Percentiles rank a stretch among this genome's conserved stretches.
These are phyloP conservation scores for Laticauda colubrina DNA, from an alignment of 2,113 vertebrate genomes.

Conservation along the genomic window DNA sequence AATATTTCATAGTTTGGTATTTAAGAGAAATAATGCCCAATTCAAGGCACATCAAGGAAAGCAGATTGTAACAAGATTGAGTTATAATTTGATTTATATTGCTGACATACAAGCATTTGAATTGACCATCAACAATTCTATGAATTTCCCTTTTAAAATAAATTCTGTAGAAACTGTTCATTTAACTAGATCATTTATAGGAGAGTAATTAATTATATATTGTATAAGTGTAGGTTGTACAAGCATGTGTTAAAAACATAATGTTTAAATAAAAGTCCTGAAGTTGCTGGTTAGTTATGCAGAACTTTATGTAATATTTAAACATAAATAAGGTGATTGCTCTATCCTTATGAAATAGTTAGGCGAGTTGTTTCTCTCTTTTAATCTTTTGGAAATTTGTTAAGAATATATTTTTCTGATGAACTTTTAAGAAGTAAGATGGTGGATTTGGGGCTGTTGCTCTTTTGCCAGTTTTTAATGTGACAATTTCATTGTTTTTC, in stretches of 20 bases:
- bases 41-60: not conserved
- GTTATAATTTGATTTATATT: not conserved
- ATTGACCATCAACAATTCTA: not conserved
- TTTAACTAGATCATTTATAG: not conserved
- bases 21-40: not conserved
- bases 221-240: not conserved
- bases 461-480: not conserved
- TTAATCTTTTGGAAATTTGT: not conserved
- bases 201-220: not conserved
- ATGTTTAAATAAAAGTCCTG: not conserved
- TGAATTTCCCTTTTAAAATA: not conserved
- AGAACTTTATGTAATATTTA: not conserved
- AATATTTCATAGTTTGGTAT: not conserved
- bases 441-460: not conserved
- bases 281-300: not conserved
- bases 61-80: not conserved
- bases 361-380: not conserved
- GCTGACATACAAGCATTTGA: not conserved
- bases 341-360: not conserved
- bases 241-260: not conserved
- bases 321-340: not conserved
- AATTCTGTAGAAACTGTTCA: not conserved
- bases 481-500: not conserved
- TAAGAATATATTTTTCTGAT: not conserved
- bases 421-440: not conserved